phyloP scores from a whole-genome alignment of 2,888 invertebrate genomes.

The Thereva nobilitata region DNA sequence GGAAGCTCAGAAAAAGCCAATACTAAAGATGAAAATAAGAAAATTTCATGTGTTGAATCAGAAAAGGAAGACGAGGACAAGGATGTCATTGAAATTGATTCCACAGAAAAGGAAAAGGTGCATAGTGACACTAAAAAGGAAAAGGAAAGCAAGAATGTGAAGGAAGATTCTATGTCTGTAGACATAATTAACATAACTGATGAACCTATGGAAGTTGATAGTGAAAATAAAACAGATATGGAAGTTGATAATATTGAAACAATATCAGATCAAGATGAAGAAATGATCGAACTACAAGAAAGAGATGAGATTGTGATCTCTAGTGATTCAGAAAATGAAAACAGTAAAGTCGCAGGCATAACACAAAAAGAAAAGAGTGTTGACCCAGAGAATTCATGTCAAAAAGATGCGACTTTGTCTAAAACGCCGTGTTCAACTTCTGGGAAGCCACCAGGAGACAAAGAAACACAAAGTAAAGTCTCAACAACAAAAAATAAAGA shows the following conservation, averaged over 20 bases:
- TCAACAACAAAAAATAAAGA: too few species aligned
- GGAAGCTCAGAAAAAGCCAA: too few species aligned
- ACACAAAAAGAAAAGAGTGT: too few species aligned
- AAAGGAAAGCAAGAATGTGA: neutral
- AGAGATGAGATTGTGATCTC: neutral
- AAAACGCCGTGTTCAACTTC: too few species aligned
- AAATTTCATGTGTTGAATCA: too few species aligned
- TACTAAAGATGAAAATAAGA: too few species aligned
- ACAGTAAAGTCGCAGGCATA: neutral
- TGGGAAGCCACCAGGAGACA: too few species aligned
- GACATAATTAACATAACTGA: neutral
- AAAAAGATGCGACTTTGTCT: too few species aligned
- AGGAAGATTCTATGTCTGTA: conserved; percentile 7
- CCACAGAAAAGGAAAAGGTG: conserved; percentile 1
- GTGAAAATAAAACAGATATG: conserved; percentile 18
- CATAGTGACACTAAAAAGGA: neutral
- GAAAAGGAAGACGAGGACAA: conserved; percentile 4
- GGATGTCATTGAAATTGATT: neutral
- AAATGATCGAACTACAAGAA: conserved; percentile 16
- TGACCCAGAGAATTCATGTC: too few species aligned
- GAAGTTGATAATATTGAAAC: conserved; percentile 9
- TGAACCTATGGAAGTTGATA: conserved; percentile 25
- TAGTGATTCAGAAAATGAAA: conserved; percentile 1
- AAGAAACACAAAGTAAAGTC: too few species aligned
- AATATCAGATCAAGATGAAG: conserved; percentile 8